Evolutionary conservation across 2,113 vertebrate genomes (phyloP), one percentile per base, ranked within the genome.

Genomic region (Laterallus jamaicensis): DNA sequence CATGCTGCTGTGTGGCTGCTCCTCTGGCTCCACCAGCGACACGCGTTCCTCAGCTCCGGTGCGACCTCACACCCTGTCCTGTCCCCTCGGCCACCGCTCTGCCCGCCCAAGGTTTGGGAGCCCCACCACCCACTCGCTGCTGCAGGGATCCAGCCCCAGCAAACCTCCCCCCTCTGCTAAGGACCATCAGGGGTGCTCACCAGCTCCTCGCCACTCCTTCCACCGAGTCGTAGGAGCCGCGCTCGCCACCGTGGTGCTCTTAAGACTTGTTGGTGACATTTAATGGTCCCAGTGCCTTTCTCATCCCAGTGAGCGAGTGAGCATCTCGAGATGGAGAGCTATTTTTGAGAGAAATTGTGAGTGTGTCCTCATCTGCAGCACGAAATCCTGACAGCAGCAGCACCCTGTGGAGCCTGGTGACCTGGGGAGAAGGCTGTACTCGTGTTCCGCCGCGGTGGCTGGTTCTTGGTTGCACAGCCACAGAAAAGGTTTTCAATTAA

Each of bases 401-500:
- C 71, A 22, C 10, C 49, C 26, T 44, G 10, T 49, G 32, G 76
- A 62, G 87, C 52, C 86, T 81, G 42, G 54, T 92, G 86, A 66
- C 91, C 77, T 93, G n/a, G 52, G 88, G 26, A 88, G 86, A 47
- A 47, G 75, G 56, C 24, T 44, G 29, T 60, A 28, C 80, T 87
- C 9, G 62, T 28, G 42, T 14, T 47, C 6, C 2, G 16, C 84
- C 67, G 26, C 16, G 47, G n/a, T 12, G 52, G 7, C 52, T 54
- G 25, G 11, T 93, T 93, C 87, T 84, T 71, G 68, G 86, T 77
- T 91, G 92, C 78, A 42, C 79, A 64, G 49, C 70, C 90, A 73
- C 71, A 32, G 63, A 77, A 95, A 96, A 90, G 69, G 66, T 88
- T 97, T 98, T 96, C 94, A 97, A 93, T 97, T 97, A 97, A 94